Percentiles rank a stretch among this genome's conserved stretches.
These are phyloP conservation scores for Leucoma salicis DNA, from an alignment of 2,888 invertebrate species.

Conservation along the genomic window DNA sequence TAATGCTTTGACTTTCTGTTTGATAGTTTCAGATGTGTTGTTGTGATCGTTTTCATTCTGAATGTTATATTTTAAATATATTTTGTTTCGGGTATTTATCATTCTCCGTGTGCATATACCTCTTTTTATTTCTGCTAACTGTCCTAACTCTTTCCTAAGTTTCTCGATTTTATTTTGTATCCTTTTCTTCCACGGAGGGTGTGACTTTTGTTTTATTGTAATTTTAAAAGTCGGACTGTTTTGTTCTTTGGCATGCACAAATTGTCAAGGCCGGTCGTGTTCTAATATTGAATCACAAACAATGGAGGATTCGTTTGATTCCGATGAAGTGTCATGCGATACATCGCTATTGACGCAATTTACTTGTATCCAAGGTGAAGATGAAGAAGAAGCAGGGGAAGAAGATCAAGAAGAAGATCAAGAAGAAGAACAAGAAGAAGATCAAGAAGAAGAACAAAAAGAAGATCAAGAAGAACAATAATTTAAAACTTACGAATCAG, in stretches of 20 bases:
- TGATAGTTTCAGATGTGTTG: no score
- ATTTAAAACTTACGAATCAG: constrained; percentile 15
- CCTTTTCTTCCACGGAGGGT: no score
- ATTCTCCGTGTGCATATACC: no score
- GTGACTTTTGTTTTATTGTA: no score
- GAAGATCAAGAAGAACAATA: constrained; percentile 7
- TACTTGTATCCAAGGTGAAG: constrained; percentile 10
- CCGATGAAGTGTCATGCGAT: not conserved
- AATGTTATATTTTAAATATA: no score
- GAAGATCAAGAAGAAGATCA: constrained; percentile 9
- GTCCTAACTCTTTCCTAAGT: not conserved
- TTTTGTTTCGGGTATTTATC: not conserved
- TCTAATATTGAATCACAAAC: constrained; percentile 2
- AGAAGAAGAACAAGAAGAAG: constrained; percentile 6
- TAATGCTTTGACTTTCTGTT: no score
- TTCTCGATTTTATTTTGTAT: not conserved
- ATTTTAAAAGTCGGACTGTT: no score
- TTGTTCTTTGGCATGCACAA: no score
- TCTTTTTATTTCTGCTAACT: not conserved
- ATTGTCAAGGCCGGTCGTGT: not conserved
- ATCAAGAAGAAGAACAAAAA: no score
- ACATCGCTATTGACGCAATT: no score
- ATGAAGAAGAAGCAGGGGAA: constrained; percentile 4
- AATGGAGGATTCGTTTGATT: not conserved
- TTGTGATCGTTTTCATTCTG: no score